A percentile compares a stretch with the other conserved stretches of the same genome.
Conservation (phyloP, 2,797 vertebrate genomes). For the Iguana delicatissima region DNA sequence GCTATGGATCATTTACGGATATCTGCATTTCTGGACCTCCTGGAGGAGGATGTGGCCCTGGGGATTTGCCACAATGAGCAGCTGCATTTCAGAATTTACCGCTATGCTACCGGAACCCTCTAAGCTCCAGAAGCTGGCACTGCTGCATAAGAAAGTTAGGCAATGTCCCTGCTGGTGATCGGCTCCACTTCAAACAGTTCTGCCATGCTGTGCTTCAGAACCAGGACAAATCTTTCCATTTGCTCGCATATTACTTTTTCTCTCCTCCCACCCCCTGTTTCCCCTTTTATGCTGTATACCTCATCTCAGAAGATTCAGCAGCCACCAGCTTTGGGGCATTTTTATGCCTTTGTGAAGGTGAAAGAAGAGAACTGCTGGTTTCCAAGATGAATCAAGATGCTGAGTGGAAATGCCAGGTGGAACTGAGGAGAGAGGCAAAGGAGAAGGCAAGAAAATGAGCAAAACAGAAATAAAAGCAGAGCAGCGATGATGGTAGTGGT, state of each 20-base stretch:
- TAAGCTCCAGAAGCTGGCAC: conserved; percentile 2
- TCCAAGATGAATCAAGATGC: conserved; percentile 62
- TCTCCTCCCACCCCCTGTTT: conserved; percentile 1
- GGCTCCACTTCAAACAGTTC: conserved; percentile 19
- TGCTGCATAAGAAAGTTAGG: conserved; percentile 18
- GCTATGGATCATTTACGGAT: background rate
- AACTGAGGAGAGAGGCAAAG: conserved; percentile 44
- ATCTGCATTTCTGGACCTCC: background rate
- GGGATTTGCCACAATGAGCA: background rate
- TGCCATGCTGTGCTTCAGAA: background rate
- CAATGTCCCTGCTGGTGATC: conserved; percentile 27
- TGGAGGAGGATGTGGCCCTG: background rate
- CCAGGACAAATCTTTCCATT: conserved; percentile 37
- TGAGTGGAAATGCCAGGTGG: conserved; percentile 36
- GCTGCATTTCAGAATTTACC: background rate
- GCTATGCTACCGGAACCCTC: background rate
- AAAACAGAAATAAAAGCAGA: conserved; percentile 61
- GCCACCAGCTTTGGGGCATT: conserved; percentile 57
- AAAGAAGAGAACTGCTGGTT: conserved; percentile 54
- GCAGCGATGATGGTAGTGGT: background rate
- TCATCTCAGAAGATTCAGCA: conserved; percentile 60
- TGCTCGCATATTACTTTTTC: conserved; percentile 21
- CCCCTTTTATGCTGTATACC: conserved; percentile 39
- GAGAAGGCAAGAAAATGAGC: conserved; percentile 65
- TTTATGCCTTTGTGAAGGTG: conserved; percentile 51